Evolutionary conservation across 2,888 invertebrate genomes (phyloP).

Genomic region (Anaspis maculata): DNA sequence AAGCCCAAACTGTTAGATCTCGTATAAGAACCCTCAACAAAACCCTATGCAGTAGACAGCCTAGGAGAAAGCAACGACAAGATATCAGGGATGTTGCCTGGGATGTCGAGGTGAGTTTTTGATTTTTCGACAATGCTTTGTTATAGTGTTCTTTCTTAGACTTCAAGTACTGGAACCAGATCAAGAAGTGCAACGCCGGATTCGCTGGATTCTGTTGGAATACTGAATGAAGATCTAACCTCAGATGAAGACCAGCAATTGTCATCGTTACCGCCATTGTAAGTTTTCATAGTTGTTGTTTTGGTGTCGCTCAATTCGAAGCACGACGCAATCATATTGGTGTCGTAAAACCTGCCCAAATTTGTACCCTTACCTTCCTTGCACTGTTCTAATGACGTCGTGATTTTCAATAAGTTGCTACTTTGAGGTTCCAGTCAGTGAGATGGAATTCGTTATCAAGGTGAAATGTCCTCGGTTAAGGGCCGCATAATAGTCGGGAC

Average conservation of each 20-base stretch:
- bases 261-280: slow-evolving; percentile 28
- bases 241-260: slow-evolving; percentile 34
- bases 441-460: too few species aligned
- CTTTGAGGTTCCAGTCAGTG: too few species aligned
- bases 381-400: too few species aligned
- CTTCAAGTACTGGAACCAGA: slow-evolving; percentile 72
- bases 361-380: too few species aligned
- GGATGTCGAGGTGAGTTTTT: slow-evolving; percentile 60
- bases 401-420: too few species aligned
- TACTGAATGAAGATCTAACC: slow-evolving; percentile 31
- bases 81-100: slow-evolving; percentile 79
- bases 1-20: slow-evolving; percentile 69
- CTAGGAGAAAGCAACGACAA: slow-evolving; percentile 49
- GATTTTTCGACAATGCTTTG: not conserved
- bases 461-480: too few species aligned
- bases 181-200: slow-evolving; percentile 85
- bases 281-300: slow-evolving; percentile 13
- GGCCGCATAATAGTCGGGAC: too few species aligned
- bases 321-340: too few species aligned
- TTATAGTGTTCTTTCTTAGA: slow-evolving; percentile 41
- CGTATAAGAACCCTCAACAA: slow-evolving; percentile 69
- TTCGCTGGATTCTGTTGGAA: slow-evolving; percentile 62
- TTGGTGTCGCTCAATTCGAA: too few species aligned
- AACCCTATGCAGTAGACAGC: slow-evolving; percentile 59
- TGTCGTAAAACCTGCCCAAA: too few species aligned